Base-by-base conservation (phyloP, 2,113 vertebrate genomes). In the Microcebus lehilahytsara region DNA sequence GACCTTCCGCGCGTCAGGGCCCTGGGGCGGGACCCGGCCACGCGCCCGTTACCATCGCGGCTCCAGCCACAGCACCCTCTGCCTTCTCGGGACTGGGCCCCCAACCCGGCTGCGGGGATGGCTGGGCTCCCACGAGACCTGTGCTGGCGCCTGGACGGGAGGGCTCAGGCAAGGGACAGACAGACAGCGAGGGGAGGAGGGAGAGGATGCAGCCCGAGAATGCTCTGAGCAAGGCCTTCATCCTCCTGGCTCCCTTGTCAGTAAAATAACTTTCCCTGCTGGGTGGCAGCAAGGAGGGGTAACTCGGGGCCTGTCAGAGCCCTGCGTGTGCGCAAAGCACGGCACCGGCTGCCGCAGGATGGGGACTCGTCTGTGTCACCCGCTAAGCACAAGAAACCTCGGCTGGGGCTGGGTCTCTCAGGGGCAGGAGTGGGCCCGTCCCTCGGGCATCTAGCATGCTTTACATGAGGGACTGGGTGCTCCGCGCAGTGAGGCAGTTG, bases 1-100 rank as follows among this genome's bases (percentile, higher is more conserved):
- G 97, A 97, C 96, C 93, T 98, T 97, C 97, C 96, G 81, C 96
- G 97, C 96, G 20, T 98, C 97, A 98, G 96, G 91, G 97, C 96
- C 96, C 97, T 96, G 97, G 92, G 97, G 80, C 69, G 92, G 97
- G 97, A 97, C 97, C 97, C 97, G 10, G 97, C 96, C 97, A 97
- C 96, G 60, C 79, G 14, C 97, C 97, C 89, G 79, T 97, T 97
- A 98, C 97, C 95, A 98, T 83, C 62, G 42, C 7, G 32, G 97
- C 97, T 97, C 91, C 42, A 53, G 97, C 96, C 96, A 96, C 56
- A 66, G 94, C 91, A n/a, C 96, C 97, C 97, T 94, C 96, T 96
- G 96, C 94, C 83, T 77, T 79, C 91, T 94, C 1, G 2, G 96
- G 96, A 64, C 30, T 3, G 77, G 86, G 88, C 64, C 91, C 90